These are phyloP conservation scores for Poecilia velifera DNA, from an alignment of 2,797 vertebrate species.

Conservation along the genomic window DNA sequence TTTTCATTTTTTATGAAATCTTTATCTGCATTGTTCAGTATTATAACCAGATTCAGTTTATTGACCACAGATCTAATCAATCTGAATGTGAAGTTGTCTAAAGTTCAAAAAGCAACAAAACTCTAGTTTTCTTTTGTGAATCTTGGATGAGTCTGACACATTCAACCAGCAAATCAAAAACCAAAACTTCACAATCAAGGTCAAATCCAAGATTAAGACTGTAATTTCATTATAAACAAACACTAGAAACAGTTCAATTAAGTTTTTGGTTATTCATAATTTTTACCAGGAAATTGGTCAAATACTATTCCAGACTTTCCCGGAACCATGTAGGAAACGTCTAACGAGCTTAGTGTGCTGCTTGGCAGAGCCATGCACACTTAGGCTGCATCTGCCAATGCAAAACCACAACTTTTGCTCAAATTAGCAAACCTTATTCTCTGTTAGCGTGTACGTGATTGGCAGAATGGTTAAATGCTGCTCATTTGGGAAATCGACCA, in stretches of 20 bases:
- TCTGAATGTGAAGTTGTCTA: background rate
- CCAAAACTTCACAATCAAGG: background rate
- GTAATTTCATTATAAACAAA: background rate
- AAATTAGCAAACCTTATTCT: background rate
- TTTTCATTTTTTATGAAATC: background rate
- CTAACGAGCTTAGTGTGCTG: background rate
- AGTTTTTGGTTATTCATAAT: background rate
- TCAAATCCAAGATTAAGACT: background rate
- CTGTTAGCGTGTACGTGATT: background rate
- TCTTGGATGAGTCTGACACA: background rate
- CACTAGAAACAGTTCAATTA: background rate
- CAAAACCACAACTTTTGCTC: background rate
- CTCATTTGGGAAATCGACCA: conserved; percentile 30
- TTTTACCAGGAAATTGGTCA: background rate
- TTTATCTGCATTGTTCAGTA: background rate
- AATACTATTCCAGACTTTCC: background rate
- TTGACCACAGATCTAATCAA: background rate
- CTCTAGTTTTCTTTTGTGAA: background rate
- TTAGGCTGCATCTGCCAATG: conserved; percentile 3
- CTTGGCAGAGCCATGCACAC: background rate
- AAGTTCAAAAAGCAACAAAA: background rate
- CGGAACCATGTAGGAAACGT: background rate
- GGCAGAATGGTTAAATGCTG: background rate
- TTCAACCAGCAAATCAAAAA: background rate
- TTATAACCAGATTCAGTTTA: background rate